Base-by-base conservation (phyloP, 2,113 vertebrate genomes). In the Chelonoidis abingdonii region DNA sequence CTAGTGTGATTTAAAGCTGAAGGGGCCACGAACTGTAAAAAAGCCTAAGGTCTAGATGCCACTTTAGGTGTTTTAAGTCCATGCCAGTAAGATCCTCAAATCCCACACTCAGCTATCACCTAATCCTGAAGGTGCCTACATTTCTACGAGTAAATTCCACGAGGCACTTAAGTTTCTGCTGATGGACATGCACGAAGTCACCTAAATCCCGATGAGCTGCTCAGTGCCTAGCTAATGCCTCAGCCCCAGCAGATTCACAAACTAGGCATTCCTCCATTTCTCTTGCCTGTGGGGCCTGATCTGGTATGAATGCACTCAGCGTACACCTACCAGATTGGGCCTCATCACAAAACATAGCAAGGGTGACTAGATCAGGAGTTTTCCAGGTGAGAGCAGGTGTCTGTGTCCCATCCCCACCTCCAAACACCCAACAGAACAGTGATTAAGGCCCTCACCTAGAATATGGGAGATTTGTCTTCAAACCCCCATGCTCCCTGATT, bases 1-100 rank as follows among this genome's bases (percentile, higher is more conserved):
- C 41, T 89, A 85, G 92, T 94, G 87, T 47, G 56, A 88, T 92
- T 62, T 94, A 93, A 97, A 95, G 29, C 49, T 38, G 27, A 94
- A 94, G 54, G 82, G 83, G 89, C 47, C 56, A 78, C 89, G 91
- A 35, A 75, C 59, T 75, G 5, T 47, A 89, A 4, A 78, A 78
- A 41, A 75, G 41, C 56, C 22, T 44, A 38, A 25, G 31, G 72
- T 72, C 90, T 93, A 89, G 88, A 84, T 72, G 35, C 65, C 65
- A 72, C 5, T 11, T 72, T 38, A 38, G n/a, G 65, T 21, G n/a
- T 38, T 54, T 72, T 38, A 72, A 72, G 19, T 21, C 35, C 17
- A 72, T 38, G n/a, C 65, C 35, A 72, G 9, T 38, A 38, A 72
- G 17, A 72, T 22, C 35, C 65, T 72, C 65, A 72, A 10, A 72